phyloP scores from a whole-genome alignment of 1,140 invertebrate species.

The Diachasma alloeum region DNA sequence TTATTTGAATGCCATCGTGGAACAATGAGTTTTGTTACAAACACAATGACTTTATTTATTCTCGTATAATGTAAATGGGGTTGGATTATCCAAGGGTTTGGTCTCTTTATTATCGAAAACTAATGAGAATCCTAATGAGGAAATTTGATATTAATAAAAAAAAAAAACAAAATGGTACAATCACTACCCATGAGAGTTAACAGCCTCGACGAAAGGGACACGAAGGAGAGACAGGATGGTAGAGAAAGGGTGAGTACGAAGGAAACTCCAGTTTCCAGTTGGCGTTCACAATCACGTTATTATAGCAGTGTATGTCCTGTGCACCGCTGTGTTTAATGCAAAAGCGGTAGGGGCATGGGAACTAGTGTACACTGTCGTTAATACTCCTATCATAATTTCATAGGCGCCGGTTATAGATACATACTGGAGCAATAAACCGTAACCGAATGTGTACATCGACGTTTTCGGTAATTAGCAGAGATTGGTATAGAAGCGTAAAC shows the following conservation, averaged over 20 bases:
- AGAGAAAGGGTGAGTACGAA: neutral
- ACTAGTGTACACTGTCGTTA: constrained; percentile 18
- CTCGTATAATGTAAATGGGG: too few relatives aligned
- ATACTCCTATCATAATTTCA: constrained; percentile 36
- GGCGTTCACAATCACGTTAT: constrained; percentile 15
- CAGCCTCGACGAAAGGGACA: neutral
- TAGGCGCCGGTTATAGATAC: constrained; percentile 18
- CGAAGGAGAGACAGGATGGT: neutral
- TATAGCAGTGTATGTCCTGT: neutral
- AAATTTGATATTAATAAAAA: too few relatives aligned
- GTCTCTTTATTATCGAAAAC: too few relatives aligned
- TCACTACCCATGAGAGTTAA: neutral
- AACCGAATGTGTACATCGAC: neutral
- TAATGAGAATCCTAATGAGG: too few relatives aligned
- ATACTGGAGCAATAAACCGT: constrained; percentile 27
- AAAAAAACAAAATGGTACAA: neutral
- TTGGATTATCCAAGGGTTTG: too few relatives aligned
- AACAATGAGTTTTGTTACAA: neutral
- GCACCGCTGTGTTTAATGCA: constrained; percentile 1
- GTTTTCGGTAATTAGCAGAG: constrained; percentile 35
- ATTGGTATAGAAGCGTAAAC: constrained; percentile 20
- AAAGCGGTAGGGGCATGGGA: neutral
- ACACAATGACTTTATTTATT: neutral
- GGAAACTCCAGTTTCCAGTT: constrained; percentile 25
- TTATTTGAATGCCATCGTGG: too few relatives aligned